Percentiles rank a stretch among this genome's conserved stretches.
Conservation (phyloP, 2,113 vertebrate species). For the Hemichromis elongatus region DNA sequence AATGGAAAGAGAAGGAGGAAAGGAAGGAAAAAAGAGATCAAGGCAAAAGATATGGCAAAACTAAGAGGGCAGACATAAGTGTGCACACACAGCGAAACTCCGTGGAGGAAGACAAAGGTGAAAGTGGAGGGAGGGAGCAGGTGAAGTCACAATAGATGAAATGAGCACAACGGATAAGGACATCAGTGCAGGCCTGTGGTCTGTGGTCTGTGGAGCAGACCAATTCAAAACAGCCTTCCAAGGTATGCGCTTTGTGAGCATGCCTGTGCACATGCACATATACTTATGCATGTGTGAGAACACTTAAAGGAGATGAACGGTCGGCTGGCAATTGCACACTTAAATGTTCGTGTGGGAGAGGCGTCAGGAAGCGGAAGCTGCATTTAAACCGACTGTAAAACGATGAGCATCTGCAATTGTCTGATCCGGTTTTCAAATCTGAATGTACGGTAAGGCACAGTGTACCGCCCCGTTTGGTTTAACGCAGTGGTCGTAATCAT, state of each 20-base stretch:
- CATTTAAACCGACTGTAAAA: constrained; percentile 24
- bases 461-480: neutral
- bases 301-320: neutral
- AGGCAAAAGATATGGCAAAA: constrained; percentile 29
- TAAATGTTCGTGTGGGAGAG: neutral
- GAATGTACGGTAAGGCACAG: neutral
- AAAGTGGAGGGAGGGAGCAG: neutral
- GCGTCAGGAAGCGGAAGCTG: neutral
- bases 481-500: neutral
- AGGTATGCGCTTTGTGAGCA: neutral
- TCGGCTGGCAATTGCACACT: neutral
- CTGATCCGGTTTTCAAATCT: constrained; percentile 3
- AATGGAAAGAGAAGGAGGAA: constrained; percentile 26
- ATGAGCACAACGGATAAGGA: constrained; percentile 23
- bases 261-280: neutral
- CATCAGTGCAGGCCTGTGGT: constrained; percentile 8
- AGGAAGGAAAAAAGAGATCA: constrained; percentile 35
- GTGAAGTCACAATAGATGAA: constrained; percentile 28
- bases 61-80: constrained; percentile 6
- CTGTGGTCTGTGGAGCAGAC: neutral
- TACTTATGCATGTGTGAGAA: neutral
- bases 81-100: neutral
- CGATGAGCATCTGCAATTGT: neutral
- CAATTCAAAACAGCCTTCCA: neutral
- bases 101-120: neutral